phyloP scores from a whole-genome alignment of 2,797 vertebrate species.

The Chiloscyllium punctatum region DNA sequence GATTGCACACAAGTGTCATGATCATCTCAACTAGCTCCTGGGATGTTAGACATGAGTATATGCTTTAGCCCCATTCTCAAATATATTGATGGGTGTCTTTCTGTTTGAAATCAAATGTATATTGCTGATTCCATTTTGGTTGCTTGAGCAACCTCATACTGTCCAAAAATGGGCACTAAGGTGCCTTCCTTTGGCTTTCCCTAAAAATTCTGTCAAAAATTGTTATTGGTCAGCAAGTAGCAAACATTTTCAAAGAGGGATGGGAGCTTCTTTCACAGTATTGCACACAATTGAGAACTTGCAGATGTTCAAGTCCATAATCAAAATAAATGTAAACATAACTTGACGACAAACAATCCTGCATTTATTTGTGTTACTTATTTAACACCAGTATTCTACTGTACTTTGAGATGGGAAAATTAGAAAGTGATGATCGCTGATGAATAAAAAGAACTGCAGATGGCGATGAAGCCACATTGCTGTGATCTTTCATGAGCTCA shows the following conservation, averaged over 20 bases:
- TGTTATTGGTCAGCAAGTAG: background rate
- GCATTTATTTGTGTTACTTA: background rate
- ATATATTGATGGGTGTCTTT: too few species aligned
- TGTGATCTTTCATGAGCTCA: background rate
- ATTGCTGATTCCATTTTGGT: too few species aligned
- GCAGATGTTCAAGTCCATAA: background rate
- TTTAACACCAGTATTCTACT: background rate
- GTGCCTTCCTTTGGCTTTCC: background rate
- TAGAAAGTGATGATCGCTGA: background rate
- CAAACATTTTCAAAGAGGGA: background rate
- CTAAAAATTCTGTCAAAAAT: background rate
- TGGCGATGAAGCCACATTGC: background rate
- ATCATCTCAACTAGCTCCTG: too few species aligned
- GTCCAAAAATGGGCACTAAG: too few species aligned
- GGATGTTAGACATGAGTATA: too few species aligned
- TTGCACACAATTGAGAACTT: background rate
- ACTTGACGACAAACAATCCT: background rate
- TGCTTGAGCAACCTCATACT: too few species aligned
- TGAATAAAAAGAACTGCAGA: constrained; percentile 4
- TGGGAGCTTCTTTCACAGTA: background rate
- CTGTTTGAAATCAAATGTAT: too few species aligned
- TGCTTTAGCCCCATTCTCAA: too few species aligned
- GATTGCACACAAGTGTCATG: too few species aligned
- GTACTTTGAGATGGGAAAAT: background rate
- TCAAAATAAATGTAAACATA: background rate